phyloP scores from a whole-genome alignment of 2,888 invertebrate species.

The Parnassius orleans region DNA sequence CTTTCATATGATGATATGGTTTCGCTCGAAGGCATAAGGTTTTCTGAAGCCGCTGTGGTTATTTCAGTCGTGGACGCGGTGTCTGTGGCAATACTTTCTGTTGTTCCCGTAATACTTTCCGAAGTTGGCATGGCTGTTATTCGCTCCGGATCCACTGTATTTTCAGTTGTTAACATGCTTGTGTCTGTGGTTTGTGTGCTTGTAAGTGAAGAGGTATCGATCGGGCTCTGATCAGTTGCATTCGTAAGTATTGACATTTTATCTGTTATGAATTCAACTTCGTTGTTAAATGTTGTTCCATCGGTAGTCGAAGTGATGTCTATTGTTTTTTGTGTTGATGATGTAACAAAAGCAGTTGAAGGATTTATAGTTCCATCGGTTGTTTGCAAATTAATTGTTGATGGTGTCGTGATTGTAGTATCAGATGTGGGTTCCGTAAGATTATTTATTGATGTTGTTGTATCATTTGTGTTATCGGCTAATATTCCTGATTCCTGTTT shows the following conservation, averaged over 20 bases:
- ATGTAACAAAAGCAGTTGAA: constrained; percentile 1
- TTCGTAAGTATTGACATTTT: neutral
- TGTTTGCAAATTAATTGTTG: constrained; percentile 1
- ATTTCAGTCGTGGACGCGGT: constrained; percentile 6
- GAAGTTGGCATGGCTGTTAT: constrained; percentile 1
- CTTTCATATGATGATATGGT: constrained; percentile 14
- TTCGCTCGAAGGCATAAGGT: constrained; percentile 9
- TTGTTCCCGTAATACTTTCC: constrained; percentile 9
- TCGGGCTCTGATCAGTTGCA: neutral
- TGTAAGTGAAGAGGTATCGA: neutral
- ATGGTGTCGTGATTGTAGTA: constrained; percentile 17
- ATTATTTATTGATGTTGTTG: constrained; percentile 22
- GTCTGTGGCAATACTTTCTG: constrained; percentile 6
- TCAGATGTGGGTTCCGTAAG: constrained; percentile 7
- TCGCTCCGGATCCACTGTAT: neutral
- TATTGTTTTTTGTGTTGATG: neutral
- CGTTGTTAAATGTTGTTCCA: neutral
- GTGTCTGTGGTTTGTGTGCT: neutral
- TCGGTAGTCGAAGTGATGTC: neutral
- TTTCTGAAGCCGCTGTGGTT: constrained; percentile 3
- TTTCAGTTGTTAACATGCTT: neutral
- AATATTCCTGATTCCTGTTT: constrained; percentile 40
- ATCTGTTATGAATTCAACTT: neutral
- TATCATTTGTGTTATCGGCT: constrained; percentile 18
- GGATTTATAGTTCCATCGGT: neutral